Base-by-base conservation (phyloP, 2,113 vertebrate species). In the Malurus alboscapulatus region DNA sequence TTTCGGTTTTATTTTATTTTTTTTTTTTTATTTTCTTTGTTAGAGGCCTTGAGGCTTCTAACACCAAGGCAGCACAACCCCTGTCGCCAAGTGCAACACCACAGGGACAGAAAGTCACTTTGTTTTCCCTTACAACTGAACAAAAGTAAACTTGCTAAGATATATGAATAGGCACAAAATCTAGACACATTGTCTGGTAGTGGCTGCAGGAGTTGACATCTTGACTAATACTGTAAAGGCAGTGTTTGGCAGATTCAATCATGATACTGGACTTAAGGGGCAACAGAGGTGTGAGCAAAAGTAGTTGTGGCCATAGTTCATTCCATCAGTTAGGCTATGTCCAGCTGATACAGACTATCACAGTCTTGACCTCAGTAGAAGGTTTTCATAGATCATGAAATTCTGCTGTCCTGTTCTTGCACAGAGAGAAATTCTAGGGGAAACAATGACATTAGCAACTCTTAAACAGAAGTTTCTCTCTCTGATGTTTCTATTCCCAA, bases 201-300 rank as follows among this genome's bases (percentile, higher is more conserved):
- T 14, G n/a, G 67, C 63, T 83, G 61, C 51, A 85, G 48, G 2
- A 80, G 67, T 8, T 74, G 89, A 83, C 71, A 92, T 59, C 54
- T 89, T 94, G 78, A 95, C 78, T 87, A 90, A 95, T 80, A 87
- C 13, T 85, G 27, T 63, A 58, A 76, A 90, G 62, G 82, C 74
- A 80, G 32, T 18, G 57, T 69, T 83, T 88, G 89, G 84, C 84
- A 88, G 89, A 94, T 83, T 90, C 85, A 95, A 87, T 93, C 54
- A 80, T 38, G 55, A 54, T 25, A 16, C 44, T 17, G 59, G 75
- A 87, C 32, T 85, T 59, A n/a, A 76, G 83, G 76, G 80, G 61
- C 80, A 95, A 75, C 13, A 75, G 63, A 77, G 36, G 36, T 68
- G 30, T 74, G 87, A 93, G 63, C 48, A 71, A 30, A 89, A 91